Evolutionary conservation across 1,140 invertebrate genomes (phyloP).

Genomic region (Capitella teleta): DNA sequence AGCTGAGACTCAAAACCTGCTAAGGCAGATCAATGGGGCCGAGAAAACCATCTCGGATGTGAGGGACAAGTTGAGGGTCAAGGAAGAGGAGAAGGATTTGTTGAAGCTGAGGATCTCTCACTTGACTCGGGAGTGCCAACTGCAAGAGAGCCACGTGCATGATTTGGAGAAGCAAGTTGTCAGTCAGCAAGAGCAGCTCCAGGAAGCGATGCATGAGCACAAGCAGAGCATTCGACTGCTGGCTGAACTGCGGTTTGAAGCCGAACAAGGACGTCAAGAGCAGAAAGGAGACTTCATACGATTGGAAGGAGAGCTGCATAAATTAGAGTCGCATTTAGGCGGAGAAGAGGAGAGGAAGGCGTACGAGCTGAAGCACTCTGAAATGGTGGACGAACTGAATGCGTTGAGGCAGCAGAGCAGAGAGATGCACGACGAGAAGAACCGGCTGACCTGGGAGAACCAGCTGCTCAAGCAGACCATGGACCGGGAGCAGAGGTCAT

Average conservation of each 20-base stretch:
- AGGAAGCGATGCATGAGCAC: constrained; percentile 9
- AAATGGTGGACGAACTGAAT: not conserved
- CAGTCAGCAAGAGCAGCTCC: constrained; percentile 1
- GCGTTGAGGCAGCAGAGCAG: not conserved
- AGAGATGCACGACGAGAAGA: not conserved
- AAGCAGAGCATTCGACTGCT: constrained; percentile 8
- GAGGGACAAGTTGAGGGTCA: not conserved
- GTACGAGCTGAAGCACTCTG: not conserved
- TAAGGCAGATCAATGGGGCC: not conserved
- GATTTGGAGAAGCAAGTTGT: constrained; percentile 3
- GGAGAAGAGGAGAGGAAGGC: not conserved
- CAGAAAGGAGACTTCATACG: constrained; percentile 2
- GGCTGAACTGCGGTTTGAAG: constrained; percentile 5
- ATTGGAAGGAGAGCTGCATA: constrained; percentile 4
- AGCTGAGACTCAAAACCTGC: not conserved
- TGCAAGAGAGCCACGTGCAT: constrained; percentile 3
- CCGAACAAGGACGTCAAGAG: constrained; percentile 4
- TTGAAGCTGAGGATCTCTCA: constrained; percentile 3
- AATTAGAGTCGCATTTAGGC: constrained; percentile 7
- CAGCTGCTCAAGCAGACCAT: too few species aligned
- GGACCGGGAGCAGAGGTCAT: too few species aligned
- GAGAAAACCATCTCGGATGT: constrained; percentile 1
- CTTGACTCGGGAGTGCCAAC: constrained; percentile 2
- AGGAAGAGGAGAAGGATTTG: constrained; percentile 6
- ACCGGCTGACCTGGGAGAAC: not conserved